These are phyloP conservation scores for Columba janthina DNA, from an alignment of 2,113 vertebrate species.

Conservation along the genomic window DNA sequence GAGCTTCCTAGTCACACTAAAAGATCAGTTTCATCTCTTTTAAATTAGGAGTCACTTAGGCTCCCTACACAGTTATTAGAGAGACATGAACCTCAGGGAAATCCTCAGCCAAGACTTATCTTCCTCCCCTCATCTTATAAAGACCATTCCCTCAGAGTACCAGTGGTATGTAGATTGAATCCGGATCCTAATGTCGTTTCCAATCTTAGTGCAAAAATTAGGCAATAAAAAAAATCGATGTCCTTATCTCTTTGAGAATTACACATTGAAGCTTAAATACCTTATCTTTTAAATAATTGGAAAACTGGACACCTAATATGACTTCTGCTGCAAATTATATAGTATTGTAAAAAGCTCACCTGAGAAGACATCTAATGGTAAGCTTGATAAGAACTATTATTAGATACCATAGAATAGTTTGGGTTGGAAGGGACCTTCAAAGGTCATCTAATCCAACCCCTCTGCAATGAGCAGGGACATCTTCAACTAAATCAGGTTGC, in stretches of 20 bases:
- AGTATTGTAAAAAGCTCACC: not conserved
- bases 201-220: not conserved
- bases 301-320: not conserved
- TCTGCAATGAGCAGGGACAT: too few relatives aligned
- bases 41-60: not conserved
- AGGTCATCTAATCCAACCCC: too few relatives aligned
- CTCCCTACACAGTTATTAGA: not conserved
- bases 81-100: not conserved
- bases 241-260: not conserved
- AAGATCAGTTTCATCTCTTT: not conserved
- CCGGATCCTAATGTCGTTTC: not conserved
- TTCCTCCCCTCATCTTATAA: not conserved
- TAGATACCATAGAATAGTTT: not conserved
- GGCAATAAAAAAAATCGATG: not conserved
- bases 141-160: not conserved
- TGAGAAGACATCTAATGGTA: not conserved
- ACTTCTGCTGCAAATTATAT: not conserved
- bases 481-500: too few relatives aligned
- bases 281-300: not conserved
- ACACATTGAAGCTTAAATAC: not conserved
- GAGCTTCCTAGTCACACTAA: not conserved
- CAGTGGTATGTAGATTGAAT: not conserved
- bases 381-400: not conserved
- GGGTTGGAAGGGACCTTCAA: too few relatives aligned
- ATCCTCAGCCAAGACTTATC: accelerated